Percentiles rank a stretch among this genome's conserved stretches.
These are phyloP conservation scores for Pollenia amentaria DNA, from an alignment of 2,888 invertebrate genomes.

Conservation along the genomic window DNA sequence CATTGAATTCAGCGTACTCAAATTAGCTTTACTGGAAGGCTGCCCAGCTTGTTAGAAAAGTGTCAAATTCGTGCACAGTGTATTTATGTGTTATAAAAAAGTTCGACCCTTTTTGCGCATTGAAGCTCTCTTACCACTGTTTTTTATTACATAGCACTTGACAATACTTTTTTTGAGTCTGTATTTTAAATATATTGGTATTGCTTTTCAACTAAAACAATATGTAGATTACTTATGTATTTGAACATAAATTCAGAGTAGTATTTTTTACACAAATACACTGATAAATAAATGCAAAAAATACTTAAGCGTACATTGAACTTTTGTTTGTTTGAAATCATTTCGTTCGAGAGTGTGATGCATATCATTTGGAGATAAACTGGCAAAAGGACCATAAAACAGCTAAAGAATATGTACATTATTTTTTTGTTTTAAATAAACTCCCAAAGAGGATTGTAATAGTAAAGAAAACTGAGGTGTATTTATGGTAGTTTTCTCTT, in stretches of 20 bases:
- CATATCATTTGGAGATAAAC: constrained; percentile 60
- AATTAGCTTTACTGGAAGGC: too few relatives aligned
- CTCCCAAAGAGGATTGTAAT: constrained; percentile 51
- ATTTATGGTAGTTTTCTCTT: not conserved
- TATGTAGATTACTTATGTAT: constrained; percentile 28
- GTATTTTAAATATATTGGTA: not conserved
- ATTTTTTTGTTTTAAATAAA: constrained; percentile 58
- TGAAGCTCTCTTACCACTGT: too few relatives aligned
- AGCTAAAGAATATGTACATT: constrained; percentile 52
- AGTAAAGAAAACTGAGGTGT: constrained; percentile 8
- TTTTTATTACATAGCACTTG: not conserved
- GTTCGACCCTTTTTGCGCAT: too few relatives aligned
- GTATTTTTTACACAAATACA: constrained; percentile 39
- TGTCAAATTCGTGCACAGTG: too few relatives aligned
- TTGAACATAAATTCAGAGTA: not conserved
- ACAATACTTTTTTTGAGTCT: not conserved
- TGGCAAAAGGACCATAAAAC: constrained; percentile 60
- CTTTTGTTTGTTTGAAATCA: constrained; percentile 3
- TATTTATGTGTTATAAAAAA: too few relatives aligned
- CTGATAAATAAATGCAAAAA: constrained; percentile 60
- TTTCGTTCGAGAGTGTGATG: constrained; percentile 12
- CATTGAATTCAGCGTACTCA: too few relatives aligned
- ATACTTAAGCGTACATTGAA: constrained; percentile 61
- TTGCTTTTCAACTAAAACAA: constrained; percentile 36
- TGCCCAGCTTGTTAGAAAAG: too few relatives aligned